Evolutionary conservation across 2,113 vertebrate species (phyloP).

Genomic region (Melanostigma gelatinosum): DNA sequence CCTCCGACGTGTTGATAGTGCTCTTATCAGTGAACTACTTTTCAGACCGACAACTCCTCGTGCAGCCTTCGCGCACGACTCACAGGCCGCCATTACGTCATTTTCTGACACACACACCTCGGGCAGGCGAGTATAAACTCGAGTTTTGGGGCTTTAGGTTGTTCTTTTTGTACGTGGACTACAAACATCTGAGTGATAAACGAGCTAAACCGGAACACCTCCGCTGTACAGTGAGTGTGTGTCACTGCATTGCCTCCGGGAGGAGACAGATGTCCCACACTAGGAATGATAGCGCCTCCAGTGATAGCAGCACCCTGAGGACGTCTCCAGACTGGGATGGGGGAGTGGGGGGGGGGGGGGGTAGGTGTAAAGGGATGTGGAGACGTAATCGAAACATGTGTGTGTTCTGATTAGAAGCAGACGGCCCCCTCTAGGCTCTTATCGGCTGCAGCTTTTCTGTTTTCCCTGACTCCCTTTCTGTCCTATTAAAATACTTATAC

Average conservation of each 20-base stretch:
- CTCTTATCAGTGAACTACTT: too few species aligned
- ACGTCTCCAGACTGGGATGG: constrained; percentile 45
- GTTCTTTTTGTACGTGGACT: constrained; percentile 11
- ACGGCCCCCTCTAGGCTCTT: constrained; percentile 71
- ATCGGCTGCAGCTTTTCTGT: constrained; percentile 72
- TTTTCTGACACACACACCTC: too few species aligned
- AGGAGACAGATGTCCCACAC: constrained; percentile 79
- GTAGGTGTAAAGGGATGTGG: constrained; percentile 56
- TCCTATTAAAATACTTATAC: constrained; percentile 57
- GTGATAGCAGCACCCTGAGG: constrained; percentile 71
- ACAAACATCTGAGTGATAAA: constrained; percentile 36
- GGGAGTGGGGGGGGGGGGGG: constrained; percentile 19
- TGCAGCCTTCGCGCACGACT: too few species aligned
- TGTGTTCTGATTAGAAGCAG: constrained; percentile 74
- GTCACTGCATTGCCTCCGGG: constrained; percentile 63
- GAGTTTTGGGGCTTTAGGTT: constrained; percentile 1
- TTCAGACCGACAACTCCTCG: too few species aligned
- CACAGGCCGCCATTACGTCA: too few species aligned
- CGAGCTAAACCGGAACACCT: constrained; percentile 49
- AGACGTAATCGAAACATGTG: constrained; percentile 53
- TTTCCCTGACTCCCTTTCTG: constrained; percentile 65
- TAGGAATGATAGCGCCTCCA: constrained; percentile 72
- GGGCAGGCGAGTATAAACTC: background rate
- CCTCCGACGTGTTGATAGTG: too few species aligned
- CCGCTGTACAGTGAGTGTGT: constrained; percentile 30